These are phyloP conservation scores for Ceyx margarethae DNA, from an alignment of 2,113 vertebrate species.

Conservation along the genomic window DNA sequence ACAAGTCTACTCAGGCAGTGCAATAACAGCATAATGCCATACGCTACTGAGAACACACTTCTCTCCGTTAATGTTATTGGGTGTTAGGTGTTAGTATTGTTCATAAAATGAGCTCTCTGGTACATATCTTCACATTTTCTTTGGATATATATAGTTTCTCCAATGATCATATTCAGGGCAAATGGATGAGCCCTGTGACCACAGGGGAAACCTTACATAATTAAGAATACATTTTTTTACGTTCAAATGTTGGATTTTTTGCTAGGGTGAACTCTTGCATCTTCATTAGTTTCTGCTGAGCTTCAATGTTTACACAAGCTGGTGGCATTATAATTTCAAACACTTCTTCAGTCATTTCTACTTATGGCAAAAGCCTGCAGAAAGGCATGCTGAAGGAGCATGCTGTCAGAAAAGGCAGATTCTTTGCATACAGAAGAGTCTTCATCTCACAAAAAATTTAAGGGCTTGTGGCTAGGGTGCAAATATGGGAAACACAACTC, in stretches of 20 bases:
- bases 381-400: background rate
- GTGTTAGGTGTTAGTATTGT: background rate
- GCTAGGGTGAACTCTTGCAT: background rate
- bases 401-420: background rate
- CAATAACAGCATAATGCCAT: background rate
- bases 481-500: background rate
- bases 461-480: background rate
- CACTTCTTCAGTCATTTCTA: constrained; percentile 1
- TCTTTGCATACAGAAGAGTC: background rate
- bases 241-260: background rate
- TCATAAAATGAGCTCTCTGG: background rate
- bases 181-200: background rate
- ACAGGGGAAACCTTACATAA: background rate
- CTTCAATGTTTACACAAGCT: background rate
- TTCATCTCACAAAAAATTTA: background rate
- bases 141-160: background rate
- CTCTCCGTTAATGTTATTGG: background rate
- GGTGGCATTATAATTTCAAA: constrained; percentile 19
- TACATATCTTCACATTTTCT: background rate
- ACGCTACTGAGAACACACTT: background rate
- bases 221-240: background rate
- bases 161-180: background rate
- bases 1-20: background rate
- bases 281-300: constrained; percentile 9
- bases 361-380: background rate